Base-by-base conservation (phyloP, 2,113 vertebrate genomes). In the Upupa epops region DNA sequence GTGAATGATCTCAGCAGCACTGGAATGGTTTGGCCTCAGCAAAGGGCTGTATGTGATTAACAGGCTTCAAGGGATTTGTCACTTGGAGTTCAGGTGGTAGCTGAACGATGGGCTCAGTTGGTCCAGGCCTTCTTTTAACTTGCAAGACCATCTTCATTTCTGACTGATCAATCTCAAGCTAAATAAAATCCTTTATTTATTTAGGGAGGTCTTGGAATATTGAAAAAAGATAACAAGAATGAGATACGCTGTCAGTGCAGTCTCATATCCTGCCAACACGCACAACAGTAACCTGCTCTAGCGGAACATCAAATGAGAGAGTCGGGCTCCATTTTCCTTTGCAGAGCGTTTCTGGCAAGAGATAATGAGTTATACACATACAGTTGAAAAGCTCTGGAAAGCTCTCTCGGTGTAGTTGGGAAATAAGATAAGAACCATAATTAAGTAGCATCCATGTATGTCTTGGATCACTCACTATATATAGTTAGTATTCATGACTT, bases 1-100 rank as follows among this genome's bases (percentile, higher is more conserved):
- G 56, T 51, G 66, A 37, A 49, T 65, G 2, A 28, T 73, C 37
- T 88, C 64, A 37, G 12, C 88, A 92, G 87, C 79, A 32, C 55
- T 74, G 76, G 64, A 88, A 81, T 95, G 76, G 73, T 92, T 83
- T 83, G 45, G 54, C 73, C 31, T 74, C 61, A 69, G 25, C 5
- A 2, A 76, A 76, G 19, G 34, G 34, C 24, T 73, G 9, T 59
- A 37, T 19, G 1, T 66, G 13, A 5, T 69, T 74, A 77, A 83
- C 8, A 49, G 36, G 22, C 36, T 82, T 79, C 32, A 48, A 28
- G 7, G 22, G 11, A 9, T 72, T 89, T 79, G 18, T 34, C 42
- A 26, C 3, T 40, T 59, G 48, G 17, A 55, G 21, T 80, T 89
- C 29, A 51, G 26, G 68, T 59, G 26, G 58, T 55, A 91, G 55